Percentiles rank a stretch among this genome's conserved stretches.
Conservation (phyloP, 2,113 vertebrate genomes). For the Actenoides lindsayi region DNA sequence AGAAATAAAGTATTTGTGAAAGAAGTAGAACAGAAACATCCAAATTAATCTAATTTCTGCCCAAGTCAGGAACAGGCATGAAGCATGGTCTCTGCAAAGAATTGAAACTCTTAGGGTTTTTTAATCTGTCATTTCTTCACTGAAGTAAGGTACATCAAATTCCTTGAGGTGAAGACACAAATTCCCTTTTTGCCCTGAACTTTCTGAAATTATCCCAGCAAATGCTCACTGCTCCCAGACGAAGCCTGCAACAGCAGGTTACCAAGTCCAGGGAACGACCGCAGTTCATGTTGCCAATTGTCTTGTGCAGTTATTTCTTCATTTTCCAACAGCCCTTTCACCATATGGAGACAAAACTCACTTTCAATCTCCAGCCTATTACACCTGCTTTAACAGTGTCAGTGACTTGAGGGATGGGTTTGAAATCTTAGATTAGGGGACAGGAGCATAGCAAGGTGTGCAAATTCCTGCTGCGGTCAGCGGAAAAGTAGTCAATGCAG, state of each 20-base stretch:
- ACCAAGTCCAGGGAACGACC: background rate
- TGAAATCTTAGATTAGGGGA: background rate
- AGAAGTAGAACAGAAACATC: background rate
- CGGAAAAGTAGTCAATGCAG: fast-evolving
- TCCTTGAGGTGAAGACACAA: background rate
- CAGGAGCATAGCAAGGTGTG: background rate
- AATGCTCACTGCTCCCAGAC: background rate
- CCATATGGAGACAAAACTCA: background rate
- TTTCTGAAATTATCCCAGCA: background rate
- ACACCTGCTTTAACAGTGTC: background rate
- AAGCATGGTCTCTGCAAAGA: background rate
- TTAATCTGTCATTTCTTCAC: background rate
- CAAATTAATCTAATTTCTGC: background rate
- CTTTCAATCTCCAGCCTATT: background rate
- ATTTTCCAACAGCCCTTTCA: background rate
- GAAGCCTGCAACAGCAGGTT: background rate
- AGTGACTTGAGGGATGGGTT: background rate
- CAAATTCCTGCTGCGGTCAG: background rate
- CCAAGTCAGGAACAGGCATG: background rate
- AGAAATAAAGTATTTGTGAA: background rate
- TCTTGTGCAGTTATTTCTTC: background rate
- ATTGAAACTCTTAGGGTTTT: background rate
- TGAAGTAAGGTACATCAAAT: background rate
- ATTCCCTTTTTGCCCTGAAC: background rate
- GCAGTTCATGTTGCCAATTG: background rate